A percentile compares a stretch with the other conserved stretches of the same genome.
Evolutionary conservation across 2,113 vertebrate genomes (phyloP).

Genomic region (Sinocyclocheilus grahami): DNA sequence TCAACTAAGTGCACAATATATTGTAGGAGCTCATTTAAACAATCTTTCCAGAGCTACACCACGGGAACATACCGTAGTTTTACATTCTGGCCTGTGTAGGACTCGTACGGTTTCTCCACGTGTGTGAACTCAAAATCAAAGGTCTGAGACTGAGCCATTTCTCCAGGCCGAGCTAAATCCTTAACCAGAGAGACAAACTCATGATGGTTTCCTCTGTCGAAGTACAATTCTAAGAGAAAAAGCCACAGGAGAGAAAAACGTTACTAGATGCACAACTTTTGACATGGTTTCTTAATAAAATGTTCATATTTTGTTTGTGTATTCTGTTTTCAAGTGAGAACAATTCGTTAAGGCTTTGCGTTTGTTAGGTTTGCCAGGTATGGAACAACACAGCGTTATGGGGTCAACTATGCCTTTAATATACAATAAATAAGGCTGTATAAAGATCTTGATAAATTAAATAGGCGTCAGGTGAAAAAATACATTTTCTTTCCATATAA

Average conservation of each 20-base stretch:
- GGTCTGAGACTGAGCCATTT: slow-evolving; percentile 93
- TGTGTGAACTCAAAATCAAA: slow-evolving; percentile 99
- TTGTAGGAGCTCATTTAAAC: not conserved
- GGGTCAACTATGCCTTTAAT: not conserved
- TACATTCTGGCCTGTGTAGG: slow-evolving; percentile 97
- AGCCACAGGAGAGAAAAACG: not conserved
- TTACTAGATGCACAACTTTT: not conserved
- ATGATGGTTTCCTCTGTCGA: slow-evolving; percentile 96
- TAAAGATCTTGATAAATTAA: not conserved
- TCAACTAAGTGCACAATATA: not conserved
- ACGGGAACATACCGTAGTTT: slow-evolving; percentile 83
- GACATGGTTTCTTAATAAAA: not conserved
- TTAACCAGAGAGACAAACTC: slow-evolving; percentile 98
- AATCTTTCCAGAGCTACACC: not conserved
- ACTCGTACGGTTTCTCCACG: slow-evolving; percentile 97
- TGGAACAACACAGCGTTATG: not conserved
- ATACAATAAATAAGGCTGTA: not conserved
- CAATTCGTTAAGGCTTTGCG: slow-evolving; percentile 61
- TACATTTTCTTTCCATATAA: not conserved
- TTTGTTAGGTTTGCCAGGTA: not conserved
- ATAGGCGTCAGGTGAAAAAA: not conserved
- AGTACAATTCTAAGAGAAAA: slow-evolving; percentile 86
- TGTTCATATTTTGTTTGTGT: not conserved
- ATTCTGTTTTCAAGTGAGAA: not conserved
- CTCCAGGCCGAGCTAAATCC: slow-evolving; percentile 93